Evolutionary conservation across 2,888 invertebrate species (phyloP).

Genomic region (Archips xylosteana): DNA sequence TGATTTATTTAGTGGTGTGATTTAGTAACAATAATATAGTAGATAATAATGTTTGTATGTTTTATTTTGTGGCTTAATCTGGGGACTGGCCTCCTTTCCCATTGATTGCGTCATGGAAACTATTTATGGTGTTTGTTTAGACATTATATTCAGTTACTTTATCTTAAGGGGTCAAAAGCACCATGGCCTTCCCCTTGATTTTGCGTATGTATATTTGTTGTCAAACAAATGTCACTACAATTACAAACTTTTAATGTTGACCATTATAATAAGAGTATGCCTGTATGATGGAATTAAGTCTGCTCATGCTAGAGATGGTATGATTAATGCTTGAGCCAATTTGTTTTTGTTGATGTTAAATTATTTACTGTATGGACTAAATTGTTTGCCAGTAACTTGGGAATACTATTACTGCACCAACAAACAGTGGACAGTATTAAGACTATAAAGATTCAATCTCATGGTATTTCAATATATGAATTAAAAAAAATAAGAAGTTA

Average conservation of each 20-base stretch:
- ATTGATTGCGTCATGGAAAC: not conserved
- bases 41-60: no score
- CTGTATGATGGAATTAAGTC: constrained; percentile 3
- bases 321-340: not conserved
- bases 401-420: not conserved
- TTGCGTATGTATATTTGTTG: not conserved
- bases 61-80: no score
- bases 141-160: not conserved
- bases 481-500: no score
- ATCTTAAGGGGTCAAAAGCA: constrained; percentile 1
- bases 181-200: constrained; percentile 3
- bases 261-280: not conserved
- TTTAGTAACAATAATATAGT: no score
- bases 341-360: not conserved
- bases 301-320: not conserved
- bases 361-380: not conserved
- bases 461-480: no score
- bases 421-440: not conserved
- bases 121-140: not conserved
- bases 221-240: not conserved
- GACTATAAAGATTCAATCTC: not conserved
- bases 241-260: not conserved
- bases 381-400: not conserved
- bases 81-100: no score
- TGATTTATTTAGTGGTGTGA: no score